Evolutionary conservation across 2,888 invertebrate genomes (phyloP), one percentile per base, ranked within the genome.

Genomic region (Ceratothoa steindachneri): DNA sequence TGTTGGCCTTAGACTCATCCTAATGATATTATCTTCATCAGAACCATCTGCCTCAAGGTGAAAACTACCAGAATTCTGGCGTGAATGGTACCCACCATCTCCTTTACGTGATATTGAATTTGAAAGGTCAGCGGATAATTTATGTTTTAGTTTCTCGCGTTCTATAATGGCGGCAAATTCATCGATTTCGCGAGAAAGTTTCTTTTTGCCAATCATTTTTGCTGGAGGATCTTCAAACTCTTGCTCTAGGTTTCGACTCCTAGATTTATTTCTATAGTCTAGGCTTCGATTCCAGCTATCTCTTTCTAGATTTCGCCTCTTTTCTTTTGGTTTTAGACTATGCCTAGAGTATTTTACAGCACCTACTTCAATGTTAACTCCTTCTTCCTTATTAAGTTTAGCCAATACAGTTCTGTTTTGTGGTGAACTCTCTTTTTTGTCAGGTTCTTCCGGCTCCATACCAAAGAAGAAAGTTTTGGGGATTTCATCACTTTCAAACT

Each of bases 1-100:
- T 0, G 91, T 92, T 0, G 93, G 93, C 0, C 92, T 87, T 73
- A 93, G 85, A 75, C 90, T 89, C 70, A 93, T 73, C 30, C 80
- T 60, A 72, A 81, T 29, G 15, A 67, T 74, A 19, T 78, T 77
- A 30, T 80, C 79, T 9, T 73, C 80, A 2, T 72, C 71, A 3
- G 52, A 65, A 19, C 73, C 80, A 78, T 73, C 81, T 77, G 67
- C 79, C 27, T 75, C 78, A 41, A 80, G 70, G 77, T 81, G 65
- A 79, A 81, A 31, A 80, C 81, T 77, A 75, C 81, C 73, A 64
- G 77, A 72, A 69, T 78, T 77, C 60, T 76, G 72, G 53, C 80
- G 73, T 30, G 79, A 74, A 55, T 77, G 77, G 69, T 77, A 75
- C 9, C 77, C 76, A 31, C 77, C 77, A 60, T 78, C 77, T 30